Evolutionary conservation across 2,797 vertebrate species (phyloP).

Genomic region (Spheniscus humboldti): DNA sequence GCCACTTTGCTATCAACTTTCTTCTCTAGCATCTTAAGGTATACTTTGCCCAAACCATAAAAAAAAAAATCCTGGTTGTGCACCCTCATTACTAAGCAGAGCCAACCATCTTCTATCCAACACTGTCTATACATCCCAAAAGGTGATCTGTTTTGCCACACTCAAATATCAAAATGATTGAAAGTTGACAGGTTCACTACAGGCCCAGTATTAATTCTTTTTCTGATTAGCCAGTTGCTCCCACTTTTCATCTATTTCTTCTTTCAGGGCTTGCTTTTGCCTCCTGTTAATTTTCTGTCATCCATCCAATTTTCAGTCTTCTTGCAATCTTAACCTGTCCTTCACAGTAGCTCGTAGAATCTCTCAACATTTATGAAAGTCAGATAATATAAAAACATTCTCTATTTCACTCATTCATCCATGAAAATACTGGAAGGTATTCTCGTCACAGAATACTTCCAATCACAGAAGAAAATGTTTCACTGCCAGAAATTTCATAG

Average conservation of each 20-base stretch:
- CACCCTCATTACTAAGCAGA: neutral
- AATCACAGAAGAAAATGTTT: neutral
- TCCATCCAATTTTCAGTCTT: neutral
- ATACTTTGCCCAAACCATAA: neutral
- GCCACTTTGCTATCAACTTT: neutral
- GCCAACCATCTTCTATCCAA: neutral
- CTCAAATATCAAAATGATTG: neutral
- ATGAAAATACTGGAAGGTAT: neutral
- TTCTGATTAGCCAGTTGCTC: neutral
- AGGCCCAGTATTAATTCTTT: neutral
- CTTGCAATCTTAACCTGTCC: neutral
- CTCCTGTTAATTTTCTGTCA: neutral
- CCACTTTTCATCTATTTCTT: neutral
- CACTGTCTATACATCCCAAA: neutral
- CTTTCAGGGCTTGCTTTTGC: neutral
- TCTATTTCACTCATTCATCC: neutral
- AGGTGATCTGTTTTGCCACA: neutral
- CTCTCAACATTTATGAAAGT: neutral
- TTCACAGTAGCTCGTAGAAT: neutral
- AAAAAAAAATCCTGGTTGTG: neutral
- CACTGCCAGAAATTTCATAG: neutral
- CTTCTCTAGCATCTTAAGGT: neutral
- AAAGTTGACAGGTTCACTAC: neutral
- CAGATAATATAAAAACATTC: neutral
- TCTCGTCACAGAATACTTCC: neutral